Base-by-base conservation (phyloP, 2,888 invertebrate species). In the Plusia festucae region DNA sequence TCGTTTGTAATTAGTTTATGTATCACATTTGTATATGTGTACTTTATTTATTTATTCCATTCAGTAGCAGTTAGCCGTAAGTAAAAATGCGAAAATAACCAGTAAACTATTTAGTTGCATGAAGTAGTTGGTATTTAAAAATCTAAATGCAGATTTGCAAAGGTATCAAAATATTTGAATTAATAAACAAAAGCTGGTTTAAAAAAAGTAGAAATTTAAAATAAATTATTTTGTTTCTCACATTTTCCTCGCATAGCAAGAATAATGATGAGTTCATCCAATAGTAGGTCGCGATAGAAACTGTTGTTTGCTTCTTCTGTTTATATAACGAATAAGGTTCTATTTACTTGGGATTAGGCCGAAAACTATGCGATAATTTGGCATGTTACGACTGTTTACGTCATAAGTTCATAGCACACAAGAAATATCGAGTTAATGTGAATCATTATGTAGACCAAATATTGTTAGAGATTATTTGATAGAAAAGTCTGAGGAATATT, bases 311-410 rank as follows among this genome's bases (percentile, higher is more conserved):
- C 70, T 27, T 62, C 60, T 63, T 55, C 52, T 72, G 71, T 79
- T 75, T 80, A 71, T 72, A 62, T 66, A 70, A 76, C 65, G 64
- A 71, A 73, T 76, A 76, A 76, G 77, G 73, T 70, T 76, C 59
- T 84, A 79, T 86, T 85, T 86, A 73, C 76, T 77, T 61, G 61
- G 82, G 79, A 85, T 86, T 86, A 84, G 69, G 67, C 54, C 63
- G 75, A 74, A 77, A 81, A 82, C 85, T 81, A 77, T 79, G 78
- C 72, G 78, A 83, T 85, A 78, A 87, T 83, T 82, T 74, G 78
- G 72, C 76, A 78, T 75, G 67, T 76, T 78, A 82, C 79, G 73
- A 69, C 70, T 83, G 73, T 78, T 83, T 71, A 71, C 76, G 78
- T 77, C 76, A 70, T 49, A 49, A 40, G 46, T 49, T 49, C 46